phyloP scores from a whole-genome alignment of 2,888 invertebrate species.

The Geotrupes spiniger region DNA sequence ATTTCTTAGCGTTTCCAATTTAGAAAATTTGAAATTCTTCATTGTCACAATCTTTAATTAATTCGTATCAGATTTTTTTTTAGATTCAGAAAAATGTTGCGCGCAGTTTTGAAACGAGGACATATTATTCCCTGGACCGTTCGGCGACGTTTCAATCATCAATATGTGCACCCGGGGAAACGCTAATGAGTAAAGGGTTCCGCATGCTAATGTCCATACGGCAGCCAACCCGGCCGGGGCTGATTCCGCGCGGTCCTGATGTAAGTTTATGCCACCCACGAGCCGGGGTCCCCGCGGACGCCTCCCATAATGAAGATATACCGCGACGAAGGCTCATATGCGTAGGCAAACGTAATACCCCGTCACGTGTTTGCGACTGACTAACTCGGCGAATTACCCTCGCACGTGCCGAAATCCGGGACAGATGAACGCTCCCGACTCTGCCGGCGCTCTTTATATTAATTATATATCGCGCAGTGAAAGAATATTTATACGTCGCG shows the following conservation, averaged over 20 bases:
- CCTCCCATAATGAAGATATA: constrained; percentile 29
- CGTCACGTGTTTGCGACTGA: constrained; percentile 15
- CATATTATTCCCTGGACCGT: constrained; percentile 3
- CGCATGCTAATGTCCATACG: constrained; percentile 6
- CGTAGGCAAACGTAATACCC: constrained; percentile 12
- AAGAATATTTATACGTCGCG: not conserved
- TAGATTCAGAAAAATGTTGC: too few relatives aligned
- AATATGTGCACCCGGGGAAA: constrained; percentile 1
- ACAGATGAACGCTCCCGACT: constrained; percentile 11
- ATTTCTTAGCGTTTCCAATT: too few relatives aligned
- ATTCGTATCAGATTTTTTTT: too few relatives aligned
- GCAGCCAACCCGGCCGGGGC: not conserved
- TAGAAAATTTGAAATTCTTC: too few relatives aligned
- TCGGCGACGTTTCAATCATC: constrained; percentile 1
- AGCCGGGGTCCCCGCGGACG: constrained; percentile 23
- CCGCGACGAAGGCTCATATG: constrained; percentile 23
- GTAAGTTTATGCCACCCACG: constrained; percentile 25
- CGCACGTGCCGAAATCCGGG: constrained; percentile 17
- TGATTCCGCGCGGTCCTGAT: constrained; percentile 24
- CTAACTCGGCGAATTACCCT: constrained; percentile 15
- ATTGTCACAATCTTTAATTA: too few relatives aligned
- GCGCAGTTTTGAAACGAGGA: too few relatives aligned
- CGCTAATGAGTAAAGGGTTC: constrained; percentile 2
- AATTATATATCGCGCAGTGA: constrained; percentile 6
- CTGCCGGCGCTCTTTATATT: constrained; percentile 8